phyloP scores from a whole-genome alignment of 1,140 invertebrate species.

The Pseudomyrmex sp. region DNA sequence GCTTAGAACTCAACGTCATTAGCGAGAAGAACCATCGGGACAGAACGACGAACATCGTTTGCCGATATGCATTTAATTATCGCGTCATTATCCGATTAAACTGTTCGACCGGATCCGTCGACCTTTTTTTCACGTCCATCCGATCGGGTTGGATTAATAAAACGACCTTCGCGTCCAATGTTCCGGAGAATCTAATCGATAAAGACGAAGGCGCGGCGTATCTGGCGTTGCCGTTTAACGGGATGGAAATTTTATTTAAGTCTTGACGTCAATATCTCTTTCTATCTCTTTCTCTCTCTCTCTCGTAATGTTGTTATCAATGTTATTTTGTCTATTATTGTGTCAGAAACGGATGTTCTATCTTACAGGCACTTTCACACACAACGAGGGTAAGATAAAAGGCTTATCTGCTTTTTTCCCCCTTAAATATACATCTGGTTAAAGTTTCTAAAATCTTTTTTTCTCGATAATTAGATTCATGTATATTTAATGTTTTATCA shows the following conservation, averaged over 20 bases:
- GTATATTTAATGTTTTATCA: no score
- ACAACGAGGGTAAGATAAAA: no score
- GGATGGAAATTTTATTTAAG: constrained; percentile 75
- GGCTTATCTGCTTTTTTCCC: no score
- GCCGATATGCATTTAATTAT: constrained; percentile 52
- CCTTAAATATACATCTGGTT: no score
- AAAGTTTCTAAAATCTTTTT: no score
- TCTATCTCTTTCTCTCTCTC: no score
- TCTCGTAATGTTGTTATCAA: constrained; percentile 68
- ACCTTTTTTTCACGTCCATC: constrained; percentile 7
- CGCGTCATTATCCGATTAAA: constrained; percentile 62
- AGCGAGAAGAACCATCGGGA: background rate
- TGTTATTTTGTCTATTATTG: constrained; percentile 45
- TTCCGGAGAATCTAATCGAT: constrained; percentile 56
- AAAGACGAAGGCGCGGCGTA: constrained; percentile 58
- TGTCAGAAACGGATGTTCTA: constrained; percentile 11
- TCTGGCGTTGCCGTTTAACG: constrained; percentile 73
- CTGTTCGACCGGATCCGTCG: constrained; percentile 22
- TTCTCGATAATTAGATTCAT: no score
- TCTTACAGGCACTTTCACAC: no score
- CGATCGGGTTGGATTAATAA: constrained; percentile 64
- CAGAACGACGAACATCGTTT: background rate
- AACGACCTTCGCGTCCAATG: constrained; percentile 71
- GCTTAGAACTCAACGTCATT: constrained; percentile 36
- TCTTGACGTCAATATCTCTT: constrained; percentile 72